Conservation (phyloP, 2,888 invertebrate genomes). For the Tillus elongatus region DNA sequence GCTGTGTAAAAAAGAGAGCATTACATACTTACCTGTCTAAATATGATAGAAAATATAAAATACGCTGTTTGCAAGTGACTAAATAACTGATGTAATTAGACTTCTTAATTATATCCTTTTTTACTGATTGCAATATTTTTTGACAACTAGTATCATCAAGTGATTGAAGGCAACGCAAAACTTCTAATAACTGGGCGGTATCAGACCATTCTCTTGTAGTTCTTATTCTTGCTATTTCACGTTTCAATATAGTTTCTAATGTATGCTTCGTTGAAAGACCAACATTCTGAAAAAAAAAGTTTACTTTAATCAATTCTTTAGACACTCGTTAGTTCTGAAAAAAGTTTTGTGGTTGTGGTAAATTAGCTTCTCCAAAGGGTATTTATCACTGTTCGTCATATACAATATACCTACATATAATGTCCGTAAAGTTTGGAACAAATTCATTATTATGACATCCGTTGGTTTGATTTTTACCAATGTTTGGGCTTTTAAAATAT, state of each 20-base stretch:
- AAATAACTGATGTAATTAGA: conserved; percentile 78
- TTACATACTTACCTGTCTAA: conserved; percentile 50
- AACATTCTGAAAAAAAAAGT: conserved; percentile 26
- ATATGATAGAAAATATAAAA: conserved; percentile 66
- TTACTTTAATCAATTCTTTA: too few relatives aligned
- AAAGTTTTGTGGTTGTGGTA: too few relatives aligned
- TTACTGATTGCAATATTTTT: conserved; percentile 63
- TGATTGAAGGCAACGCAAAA: conserved; percentile 65
- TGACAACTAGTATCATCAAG: conserved; percentile 57
- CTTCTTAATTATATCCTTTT: conserved; percentile 66
- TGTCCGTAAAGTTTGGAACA: too few relatives aligned
- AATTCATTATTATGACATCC: too few relatives aligned
- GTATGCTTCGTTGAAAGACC: conserved; percentile 32
- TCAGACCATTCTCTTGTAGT: conserved; percentile 68
- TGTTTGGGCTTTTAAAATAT: too few relatives aligned
- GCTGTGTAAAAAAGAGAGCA: background rate
- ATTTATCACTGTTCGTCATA: too few relatives aligned
- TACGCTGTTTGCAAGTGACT: conserved; percentile 67
- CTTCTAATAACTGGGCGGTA: conserved; percentile 74
- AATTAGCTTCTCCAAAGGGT: too few relatives aligned
- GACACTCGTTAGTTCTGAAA: too few relatives aligned
- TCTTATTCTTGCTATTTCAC: conserved; percentile 74
- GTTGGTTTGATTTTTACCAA: too few relatives aligned
- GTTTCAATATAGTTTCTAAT: conserved; percentile 58
- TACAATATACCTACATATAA: too few relatives aligned